A percentile compares a stretch with the other conserved stretches of the same genome.
These are phyloP conservation scores for Erethizon dorsatum DNA, from an alignment of 2,797 vertebrate genomes.

Conservation along the genomic window DNA sequence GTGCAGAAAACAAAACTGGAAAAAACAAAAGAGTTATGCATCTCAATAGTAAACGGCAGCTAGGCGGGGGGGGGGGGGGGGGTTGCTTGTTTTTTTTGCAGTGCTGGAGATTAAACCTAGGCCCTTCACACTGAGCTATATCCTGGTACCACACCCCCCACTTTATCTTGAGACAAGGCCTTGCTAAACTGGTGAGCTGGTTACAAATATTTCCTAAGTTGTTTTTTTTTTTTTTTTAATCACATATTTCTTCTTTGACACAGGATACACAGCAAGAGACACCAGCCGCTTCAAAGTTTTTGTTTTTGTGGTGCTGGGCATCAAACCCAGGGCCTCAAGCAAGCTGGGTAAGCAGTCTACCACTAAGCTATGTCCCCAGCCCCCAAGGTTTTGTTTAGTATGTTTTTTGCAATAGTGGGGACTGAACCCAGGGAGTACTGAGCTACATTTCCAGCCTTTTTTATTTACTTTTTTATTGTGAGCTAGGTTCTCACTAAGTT, in stretches of 20 bases:
- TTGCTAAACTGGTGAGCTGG: background rate
- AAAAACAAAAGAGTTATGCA: slow-evolving; percentile 1
- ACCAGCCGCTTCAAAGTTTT: background rate
- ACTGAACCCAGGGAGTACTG: background rate
- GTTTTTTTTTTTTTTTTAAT: background rate
- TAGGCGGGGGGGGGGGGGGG: too few species aligned
- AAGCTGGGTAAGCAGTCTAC: background rate
- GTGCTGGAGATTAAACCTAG: background rate
- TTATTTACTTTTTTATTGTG: background rate
- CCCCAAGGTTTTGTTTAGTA: background rate
- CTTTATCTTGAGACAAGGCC: background rate
- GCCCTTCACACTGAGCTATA: background rate
- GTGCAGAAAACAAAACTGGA: background rate
- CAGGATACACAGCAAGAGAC: background rate
- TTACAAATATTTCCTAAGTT: background rate
- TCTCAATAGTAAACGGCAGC: background rate
- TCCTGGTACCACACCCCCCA: background rate
- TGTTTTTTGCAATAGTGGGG: background rate
- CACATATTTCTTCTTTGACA: slow-evolving; percentile 29
- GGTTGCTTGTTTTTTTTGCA: background rate
- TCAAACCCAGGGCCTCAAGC: background rate
- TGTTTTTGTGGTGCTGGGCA: background rate
- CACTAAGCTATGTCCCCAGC: background rate
- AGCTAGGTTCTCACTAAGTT: background rate
- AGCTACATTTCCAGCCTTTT: background rate